A percentile compares a stretch with the other conserved stretches of the same genome.
phyloP scores from a whole-genome alignment of 1,140 invertebrate genomes.

The Paraescarpia echinospica region DNA sequence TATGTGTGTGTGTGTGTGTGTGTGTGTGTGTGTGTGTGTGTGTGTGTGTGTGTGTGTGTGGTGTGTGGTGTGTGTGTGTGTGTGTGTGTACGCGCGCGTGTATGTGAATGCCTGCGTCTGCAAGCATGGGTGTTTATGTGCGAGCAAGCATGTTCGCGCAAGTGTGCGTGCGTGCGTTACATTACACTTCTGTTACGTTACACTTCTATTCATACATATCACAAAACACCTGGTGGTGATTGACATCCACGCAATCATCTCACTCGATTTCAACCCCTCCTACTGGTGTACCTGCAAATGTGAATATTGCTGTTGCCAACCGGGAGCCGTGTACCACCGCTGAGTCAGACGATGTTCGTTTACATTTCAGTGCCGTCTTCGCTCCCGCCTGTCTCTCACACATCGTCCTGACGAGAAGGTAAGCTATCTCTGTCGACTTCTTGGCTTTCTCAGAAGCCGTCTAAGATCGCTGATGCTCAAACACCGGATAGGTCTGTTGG shows the following conservation, averaged over 20 bases:
- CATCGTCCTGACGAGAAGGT: constrained; percentile 79
- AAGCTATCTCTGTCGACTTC: constrained; percentile 25
- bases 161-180: background rate
- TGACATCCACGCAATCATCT: background rate
- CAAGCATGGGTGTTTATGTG: no score
- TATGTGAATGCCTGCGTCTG: no score
- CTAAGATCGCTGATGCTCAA: background rate
- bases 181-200: background rate
- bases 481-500: background rate
- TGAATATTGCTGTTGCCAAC: no score
- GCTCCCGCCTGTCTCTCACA: constrained; percentile 91
- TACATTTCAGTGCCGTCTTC: constrained; percentile 73
- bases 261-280: background rate
- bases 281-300: background rate
- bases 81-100: no score
- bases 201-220: no score
- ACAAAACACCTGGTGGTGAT: background rate
- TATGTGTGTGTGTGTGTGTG: no score
- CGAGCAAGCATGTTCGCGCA: no score
- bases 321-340: background rate
- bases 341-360: constrained; percentile 21
- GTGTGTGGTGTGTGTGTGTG: no score
- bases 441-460: background rate
- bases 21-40: no score
- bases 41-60: no score